These are phyloP conservation scores for Ophiodon elongatus DNA, from an alignment of 2,113 vertebrate genomes.

Conservation along the genomic window DNA sequence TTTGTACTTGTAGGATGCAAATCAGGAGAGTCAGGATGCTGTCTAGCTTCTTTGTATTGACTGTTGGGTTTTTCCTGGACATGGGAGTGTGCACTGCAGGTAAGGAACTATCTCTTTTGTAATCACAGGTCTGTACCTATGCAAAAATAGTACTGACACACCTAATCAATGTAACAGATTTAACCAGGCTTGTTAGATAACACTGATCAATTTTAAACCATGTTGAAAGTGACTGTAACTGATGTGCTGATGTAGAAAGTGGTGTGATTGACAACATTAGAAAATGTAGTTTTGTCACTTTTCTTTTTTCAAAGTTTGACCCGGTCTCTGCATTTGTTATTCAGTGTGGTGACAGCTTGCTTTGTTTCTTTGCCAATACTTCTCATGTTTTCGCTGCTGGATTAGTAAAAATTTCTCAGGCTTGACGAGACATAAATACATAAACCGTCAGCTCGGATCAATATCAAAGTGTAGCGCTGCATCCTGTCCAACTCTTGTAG, in stretches of 20 bases:
- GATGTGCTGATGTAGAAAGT: not conserved
- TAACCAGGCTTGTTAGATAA: not conserved
- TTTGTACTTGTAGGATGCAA: conserved; percentile 44
- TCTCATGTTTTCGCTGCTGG: conserved; percentile 60
- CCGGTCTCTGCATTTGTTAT: conserved; percentile 53
- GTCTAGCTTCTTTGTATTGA: conserved; percentile 55
- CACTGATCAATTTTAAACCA: not conserved
- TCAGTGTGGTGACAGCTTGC: conserved; percentile 44
- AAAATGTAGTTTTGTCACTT: not conserved
- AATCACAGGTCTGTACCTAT: not conserved
- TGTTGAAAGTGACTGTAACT: not conserved
- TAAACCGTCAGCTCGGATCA: conserved; percentile 65
- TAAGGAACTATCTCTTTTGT: conserved; percentile 53
- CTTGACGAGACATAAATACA: conserved; percentile 70
- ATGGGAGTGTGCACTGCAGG: conserved; percentile 69
- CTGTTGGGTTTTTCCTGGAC: conserved; percentile 56
- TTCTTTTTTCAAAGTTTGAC: conserved; percentile 40
- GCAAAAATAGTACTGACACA: not conserved
- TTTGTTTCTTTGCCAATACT: conserved; percentile 59
- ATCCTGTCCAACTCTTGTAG: conserved; percentile 77
- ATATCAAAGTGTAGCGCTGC: conserved; percentile 72
- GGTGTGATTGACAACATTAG: not conserved
- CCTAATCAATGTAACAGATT: not conserved
- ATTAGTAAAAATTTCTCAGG: conserved; percentile 51
- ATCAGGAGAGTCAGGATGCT: conserved; percentile 43